Percentiles rank a stretch among this genome's conserved stretches.
Conservation (phyloP, 2,113 vertebrate genomes). For the Piprites chloris region DNA sequence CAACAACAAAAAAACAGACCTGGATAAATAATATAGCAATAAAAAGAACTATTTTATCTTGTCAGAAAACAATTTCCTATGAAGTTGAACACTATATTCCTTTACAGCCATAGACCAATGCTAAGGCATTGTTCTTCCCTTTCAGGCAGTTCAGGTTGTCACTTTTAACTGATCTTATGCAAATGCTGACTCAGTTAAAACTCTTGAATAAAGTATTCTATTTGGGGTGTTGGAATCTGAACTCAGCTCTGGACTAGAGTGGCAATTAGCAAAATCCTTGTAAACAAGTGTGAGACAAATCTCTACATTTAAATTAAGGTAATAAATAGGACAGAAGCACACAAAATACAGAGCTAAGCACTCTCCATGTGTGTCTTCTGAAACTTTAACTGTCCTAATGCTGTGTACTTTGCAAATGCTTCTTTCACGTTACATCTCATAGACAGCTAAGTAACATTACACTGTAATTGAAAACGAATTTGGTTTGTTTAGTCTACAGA, state of each 20-base stretch:
- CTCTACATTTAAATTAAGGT: background rate
- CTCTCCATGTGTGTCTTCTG: background rate
- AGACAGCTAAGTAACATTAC: background rate
- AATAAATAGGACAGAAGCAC: background rate
- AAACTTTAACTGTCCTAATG: background rate
- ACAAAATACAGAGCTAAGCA: background rate
- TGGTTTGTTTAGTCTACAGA: constrained; percentile 38
- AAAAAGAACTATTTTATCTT: background rate
- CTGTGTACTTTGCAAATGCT: background rate
- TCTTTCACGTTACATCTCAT: background rate
- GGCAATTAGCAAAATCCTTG: background rate
- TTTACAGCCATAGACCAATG: background rate
- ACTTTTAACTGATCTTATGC: background rate
- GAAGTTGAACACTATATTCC: background rate
- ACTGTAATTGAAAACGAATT: background rate
- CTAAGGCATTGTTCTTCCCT: background rate
- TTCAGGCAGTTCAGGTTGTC: background rate
- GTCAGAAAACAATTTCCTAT: background rate
- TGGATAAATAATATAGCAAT: background rate
- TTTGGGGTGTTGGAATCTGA: background rate
- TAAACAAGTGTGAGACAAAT: background rate
- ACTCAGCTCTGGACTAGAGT: background rate
- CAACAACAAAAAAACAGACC: background rate
- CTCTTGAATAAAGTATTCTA: background rate
- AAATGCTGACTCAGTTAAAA: background rate